These are phyloP conservation scores for Athetis lepigone DNA, from an alignment of 2,888 invertebrate genomes.

Conservation along the genomic window DNA sequence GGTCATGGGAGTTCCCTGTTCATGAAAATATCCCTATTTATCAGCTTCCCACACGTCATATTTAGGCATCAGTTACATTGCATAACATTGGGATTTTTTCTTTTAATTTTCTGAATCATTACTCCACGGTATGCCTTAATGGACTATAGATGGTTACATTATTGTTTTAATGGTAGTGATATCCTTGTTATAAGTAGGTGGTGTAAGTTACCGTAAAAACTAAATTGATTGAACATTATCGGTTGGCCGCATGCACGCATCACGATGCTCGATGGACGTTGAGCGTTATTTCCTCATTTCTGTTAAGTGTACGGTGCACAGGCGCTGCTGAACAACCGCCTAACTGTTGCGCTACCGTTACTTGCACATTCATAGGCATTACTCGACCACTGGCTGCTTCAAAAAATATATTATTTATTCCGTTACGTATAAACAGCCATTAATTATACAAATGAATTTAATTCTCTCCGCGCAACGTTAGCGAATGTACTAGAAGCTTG, in stretches of 20 bases:
- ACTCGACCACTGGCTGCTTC: constrained; percentile 40
- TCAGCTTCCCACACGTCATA: constrained; percentile 10
- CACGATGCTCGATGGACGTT: constrained; percentile 54
- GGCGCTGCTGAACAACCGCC: constrained; percentile 71
- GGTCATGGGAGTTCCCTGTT: constrained; percentile 34
- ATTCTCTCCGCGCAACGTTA: constrained; percentile 31
- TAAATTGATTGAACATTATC: constrained; percentile 63
- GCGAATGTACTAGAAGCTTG: constrained; percentile 16
- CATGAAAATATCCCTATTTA: constrained; percentile 22
- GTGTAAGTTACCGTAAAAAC: constrained; percentile 53
- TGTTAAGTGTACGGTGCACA: constrained; percentile 70
- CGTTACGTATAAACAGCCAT: constrained; percentile 57
- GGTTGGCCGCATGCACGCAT: constrained; percentile 65
- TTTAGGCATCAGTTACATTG: constrained; percentile 11
- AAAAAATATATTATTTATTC: constrained; percentile 53
- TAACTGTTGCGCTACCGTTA: constrained; percentile 78
- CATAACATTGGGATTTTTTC: background rate
- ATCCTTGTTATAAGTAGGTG: constrained; percentile 14
- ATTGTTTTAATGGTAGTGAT: constrained; percentile 14
- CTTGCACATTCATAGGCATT: constrained; percentile 62
- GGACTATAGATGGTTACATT: too few relatives aligned
- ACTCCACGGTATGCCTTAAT: too few relatives aligned
- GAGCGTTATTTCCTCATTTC: constrained; percentile 79
- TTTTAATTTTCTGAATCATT: background rate
- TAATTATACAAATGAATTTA: constrained; percentile 56